phyloP scores from a whole-genome alignment of 2,888 invertebrate genomes.

The Odontocerum albicorne region DNA sequence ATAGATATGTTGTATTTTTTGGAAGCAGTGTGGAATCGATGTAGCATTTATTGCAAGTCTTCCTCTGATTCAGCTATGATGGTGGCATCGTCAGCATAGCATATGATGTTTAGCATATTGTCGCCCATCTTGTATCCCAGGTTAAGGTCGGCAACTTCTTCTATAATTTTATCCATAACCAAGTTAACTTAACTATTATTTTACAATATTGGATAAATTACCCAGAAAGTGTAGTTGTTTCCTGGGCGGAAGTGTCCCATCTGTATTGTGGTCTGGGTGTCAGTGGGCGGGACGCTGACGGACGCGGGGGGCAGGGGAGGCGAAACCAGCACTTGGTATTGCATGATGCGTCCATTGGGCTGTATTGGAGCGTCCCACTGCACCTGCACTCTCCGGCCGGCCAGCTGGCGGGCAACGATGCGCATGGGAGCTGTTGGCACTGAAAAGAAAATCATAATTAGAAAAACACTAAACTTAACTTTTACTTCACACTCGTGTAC shows the following conservation, averaged over 20 bases:
- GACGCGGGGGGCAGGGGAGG: slow-evolving; percentile 63
- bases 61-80: no score
- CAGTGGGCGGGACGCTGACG: slow-evolving; percentile 48
- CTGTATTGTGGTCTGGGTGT: slow-evolving; percentile 58
- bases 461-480: no score
- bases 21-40: no score
- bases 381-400: slow-evolving; percentile 64
- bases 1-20: no score
- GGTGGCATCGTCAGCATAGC: no score
- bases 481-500: no score
- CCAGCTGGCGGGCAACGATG: slow-evolving; percentile 64
- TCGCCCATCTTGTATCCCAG: no score
- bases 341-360: slow-evolving; percentile 63
- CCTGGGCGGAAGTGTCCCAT: slow-evolving; percentile 56
- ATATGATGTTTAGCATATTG: no score
- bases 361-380: slow-evolving; percentile 68
- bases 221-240: slow-evolving; percentile 72
- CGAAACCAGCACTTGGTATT: slow-evolving; percentile 66
- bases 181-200: no score
- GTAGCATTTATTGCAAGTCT: no score
- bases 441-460: slow-evolving; percentile 42
- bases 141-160: no score
- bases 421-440: slow-evolving; percentile 70
- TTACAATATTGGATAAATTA: slow-evolving; percentile 50
- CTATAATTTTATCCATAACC: no score